Conservation (phyloP, 2,888 invertebrate species). For the Macaria liturata region DNA sequence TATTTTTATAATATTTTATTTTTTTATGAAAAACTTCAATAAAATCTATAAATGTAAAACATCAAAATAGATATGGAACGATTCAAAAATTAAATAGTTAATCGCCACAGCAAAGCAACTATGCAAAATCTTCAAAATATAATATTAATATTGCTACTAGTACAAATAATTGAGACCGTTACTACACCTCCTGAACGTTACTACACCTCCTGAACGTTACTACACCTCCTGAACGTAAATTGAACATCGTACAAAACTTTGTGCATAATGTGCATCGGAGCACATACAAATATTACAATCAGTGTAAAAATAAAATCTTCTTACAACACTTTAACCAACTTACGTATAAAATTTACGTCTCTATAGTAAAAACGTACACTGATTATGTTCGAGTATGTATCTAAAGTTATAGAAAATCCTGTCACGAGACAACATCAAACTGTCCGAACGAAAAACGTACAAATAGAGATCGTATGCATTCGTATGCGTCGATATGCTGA, state of each 20-base stretch:
- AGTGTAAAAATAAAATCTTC: conserved; percentile 71
- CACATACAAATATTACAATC: conserved; percentile 56
- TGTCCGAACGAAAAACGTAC: conserved; percentile 59
- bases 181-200: neutral
- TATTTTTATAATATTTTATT: conserved; percentile 27
- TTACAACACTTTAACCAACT: conserved; percentile 61
- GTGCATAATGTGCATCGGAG: conserved; percentile 63
- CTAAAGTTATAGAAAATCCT: conserved; percentile 36
- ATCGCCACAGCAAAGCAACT: conserved; percentile 12
- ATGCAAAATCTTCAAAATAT: conserved; percentile 15
- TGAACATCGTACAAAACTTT: conserved; percentile 35
- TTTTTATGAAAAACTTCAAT: conserved; percentile 37
- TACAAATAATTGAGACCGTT: conserved; percentile 18
- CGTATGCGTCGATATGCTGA: conserved; percentile 68
- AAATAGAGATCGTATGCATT: conserved; percentile 59
- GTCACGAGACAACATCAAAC: conserved; percentile 73
- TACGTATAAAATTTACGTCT: conserved; percentile 68
- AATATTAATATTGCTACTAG: conserved; percentile 15
- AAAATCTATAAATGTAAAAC: conserved; percentile 36
- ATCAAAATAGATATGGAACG: conserved; percentile 43
- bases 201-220: no score
- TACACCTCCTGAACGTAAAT: conserved; percentile 9
- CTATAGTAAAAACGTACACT: conserved; percentile 43
- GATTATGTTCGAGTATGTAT: conserved; percentile 43
- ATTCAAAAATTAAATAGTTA: conserved; percentile 33